These are phyloP conservation scores for Acrocephalus kingi DNA, from an alignment of 2,113 vertebrate genomes.

Conservation along the genomic window DNA sequence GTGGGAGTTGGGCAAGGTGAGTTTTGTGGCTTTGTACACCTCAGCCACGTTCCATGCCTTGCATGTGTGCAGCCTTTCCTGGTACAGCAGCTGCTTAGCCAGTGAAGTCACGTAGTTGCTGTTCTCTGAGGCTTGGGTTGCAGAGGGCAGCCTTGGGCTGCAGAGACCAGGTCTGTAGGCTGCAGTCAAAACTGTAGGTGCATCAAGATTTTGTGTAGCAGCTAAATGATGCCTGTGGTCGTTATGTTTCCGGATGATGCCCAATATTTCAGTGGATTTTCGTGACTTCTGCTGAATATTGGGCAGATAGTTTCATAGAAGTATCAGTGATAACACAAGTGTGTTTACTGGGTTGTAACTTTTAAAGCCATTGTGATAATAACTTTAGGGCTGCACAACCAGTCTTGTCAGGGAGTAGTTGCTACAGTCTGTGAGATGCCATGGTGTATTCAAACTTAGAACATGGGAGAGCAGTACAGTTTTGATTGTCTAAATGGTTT, in stretches of 20 bases:
- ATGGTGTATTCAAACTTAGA: not conserved
- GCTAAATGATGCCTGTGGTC: not conserved
- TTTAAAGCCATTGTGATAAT: not conserved
- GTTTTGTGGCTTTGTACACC: not conserved
- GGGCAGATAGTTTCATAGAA: not conserved
- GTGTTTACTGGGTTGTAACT: not conserved
- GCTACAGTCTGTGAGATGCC: not conserved
- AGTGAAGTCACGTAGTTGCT: not conserved
- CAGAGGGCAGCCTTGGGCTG: not conserved
- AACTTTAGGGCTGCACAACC: not conserved
- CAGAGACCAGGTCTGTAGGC: not conserved
- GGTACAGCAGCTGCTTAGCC: not conserved
- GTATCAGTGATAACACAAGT: not conserved
- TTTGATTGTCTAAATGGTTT: not conserved
- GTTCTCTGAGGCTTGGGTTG: not conserved
- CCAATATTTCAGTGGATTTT: not conserved
- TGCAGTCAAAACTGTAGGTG: not conserved
- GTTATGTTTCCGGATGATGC: not conserved
- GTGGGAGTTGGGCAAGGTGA: not conserved
- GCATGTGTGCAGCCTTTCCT: not conserved
- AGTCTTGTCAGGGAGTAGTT: not conserved
- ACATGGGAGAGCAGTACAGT: not conserved
- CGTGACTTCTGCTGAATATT: not conserved
- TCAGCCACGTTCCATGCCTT: not conserved
- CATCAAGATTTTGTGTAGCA: not conserved